phyloP scores from a whole-genome alignment of 2,888 invertebrate genomes.

The Dorcus parallelipipedus region DNA sequence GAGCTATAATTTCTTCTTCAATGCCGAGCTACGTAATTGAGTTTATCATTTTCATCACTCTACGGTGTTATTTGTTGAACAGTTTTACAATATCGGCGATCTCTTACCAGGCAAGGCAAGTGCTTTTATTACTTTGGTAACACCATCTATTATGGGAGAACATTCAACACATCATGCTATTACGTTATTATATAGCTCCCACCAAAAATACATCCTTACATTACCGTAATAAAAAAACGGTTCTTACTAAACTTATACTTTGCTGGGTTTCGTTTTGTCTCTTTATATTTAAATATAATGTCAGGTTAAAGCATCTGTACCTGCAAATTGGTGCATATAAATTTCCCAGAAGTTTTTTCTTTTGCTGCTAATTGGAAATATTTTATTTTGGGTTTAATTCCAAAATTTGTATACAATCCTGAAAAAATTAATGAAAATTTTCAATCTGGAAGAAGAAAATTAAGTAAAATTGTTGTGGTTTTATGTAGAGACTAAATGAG shows the following conservation, averaged over 20 bases:
- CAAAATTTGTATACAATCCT: no score
- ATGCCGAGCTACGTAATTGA: slow-evolving; percentile 27
- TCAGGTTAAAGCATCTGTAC: no score
- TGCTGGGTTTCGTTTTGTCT: neutral
- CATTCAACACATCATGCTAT: neutral
- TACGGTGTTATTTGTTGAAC: slow-evolving; percentile 30
- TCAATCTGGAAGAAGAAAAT: no score
- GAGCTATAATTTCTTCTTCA: slow-evolving; percentile 12
- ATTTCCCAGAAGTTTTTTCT: no score
- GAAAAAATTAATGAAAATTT: no score
- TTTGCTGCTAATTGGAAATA: no score
- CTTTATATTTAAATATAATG: no score
- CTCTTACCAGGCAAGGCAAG: neutral
- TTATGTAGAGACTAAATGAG: no score
- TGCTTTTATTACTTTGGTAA: neutral
- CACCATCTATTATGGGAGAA: slow-evolving; percentile 1
- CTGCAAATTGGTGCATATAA: no score
- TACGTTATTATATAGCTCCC: neutral
- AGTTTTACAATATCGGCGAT: slow-evolving; percentile 23
- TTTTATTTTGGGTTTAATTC: no score
- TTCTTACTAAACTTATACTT: neutral
- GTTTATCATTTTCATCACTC: slow-evolving; percentile 28
- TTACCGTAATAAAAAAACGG: neutral
- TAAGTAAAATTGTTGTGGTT: no score
- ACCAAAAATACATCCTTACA: neutral